A percentile compares a stretch with the other conserved stretches of the same genome.
Conservation (phyloP, 2,888 invertebrate genomes). For the Melipona bicolor region DNA sequence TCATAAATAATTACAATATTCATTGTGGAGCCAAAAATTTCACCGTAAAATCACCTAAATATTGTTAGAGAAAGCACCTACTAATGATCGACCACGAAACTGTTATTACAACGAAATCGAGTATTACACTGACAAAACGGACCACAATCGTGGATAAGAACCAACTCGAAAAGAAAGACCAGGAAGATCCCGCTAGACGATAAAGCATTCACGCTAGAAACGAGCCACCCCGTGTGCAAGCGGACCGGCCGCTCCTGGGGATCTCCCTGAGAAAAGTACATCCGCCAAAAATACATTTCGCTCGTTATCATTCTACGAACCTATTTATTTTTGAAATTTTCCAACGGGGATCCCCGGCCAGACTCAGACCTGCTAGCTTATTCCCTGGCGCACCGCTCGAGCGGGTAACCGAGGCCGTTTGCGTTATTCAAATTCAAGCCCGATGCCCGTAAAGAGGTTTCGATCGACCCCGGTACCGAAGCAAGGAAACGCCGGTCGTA, state of each 20-base stretch:
- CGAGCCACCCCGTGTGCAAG: background rate
- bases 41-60: background rate
- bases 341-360: background rate
- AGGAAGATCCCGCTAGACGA: background rate
- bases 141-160: background rate
- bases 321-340: constrained; percentile 40
- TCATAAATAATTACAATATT: too few relatives aligned
- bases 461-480: background rate
- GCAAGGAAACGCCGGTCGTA: background rate
- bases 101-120: background rate
- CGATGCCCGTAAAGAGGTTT: constrained; percentile 22
- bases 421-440: constrained; percentile 36
- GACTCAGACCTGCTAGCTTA: background rate
- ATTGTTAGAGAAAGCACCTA: too few relatives aligned
- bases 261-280: background rate
- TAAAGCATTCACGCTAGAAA: background rate
- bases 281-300: constrained; percentile 25
- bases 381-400: background rate
- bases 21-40: background rate
- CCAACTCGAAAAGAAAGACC: background rate
- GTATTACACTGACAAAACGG: background rate
- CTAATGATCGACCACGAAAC: background rate
- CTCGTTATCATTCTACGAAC: constrained; percentile 9
- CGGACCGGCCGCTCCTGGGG: background rate
- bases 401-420: too few relatives aligned